Percentiles rank a stretch among this genome's conserved stretches.
These are phyloP conservation scores for Ophioninae sp. DNA, from an alignment of 2,888 invertebrate genomes.

Conservation along the genomic window DNA sequence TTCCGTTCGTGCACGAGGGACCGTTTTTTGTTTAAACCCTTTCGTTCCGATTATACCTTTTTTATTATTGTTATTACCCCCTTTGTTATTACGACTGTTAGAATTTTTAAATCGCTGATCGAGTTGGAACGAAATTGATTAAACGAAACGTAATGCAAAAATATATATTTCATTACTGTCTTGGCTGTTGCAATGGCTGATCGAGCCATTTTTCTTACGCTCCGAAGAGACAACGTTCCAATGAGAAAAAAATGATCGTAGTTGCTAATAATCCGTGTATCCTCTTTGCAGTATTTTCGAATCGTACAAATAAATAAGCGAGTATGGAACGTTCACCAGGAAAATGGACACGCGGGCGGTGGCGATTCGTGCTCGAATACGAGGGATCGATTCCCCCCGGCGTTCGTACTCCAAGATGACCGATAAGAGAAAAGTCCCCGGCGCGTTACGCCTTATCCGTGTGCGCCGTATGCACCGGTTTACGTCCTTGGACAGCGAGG, in stretches of 20 bases:
- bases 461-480: conserved; percentile 6
- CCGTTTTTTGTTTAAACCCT: not conserved
- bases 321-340: no score
- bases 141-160: no score
- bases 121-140: no score
- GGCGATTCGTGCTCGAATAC: not conserved
- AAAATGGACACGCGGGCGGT: not conserved
- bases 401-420: conserved; percentile 18
- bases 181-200: no score
- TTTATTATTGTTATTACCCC: not conserved
- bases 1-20: not conserved
- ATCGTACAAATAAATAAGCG: no score
- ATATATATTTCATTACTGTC: no score
- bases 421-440: conserved; percentile 18
- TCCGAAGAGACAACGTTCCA: no score
- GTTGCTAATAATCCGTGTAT: no score
- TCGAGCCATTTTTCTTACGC: no score
- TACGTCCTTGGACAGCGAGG: conserved; percentile 1
- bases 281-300: no score
- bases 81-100: not conserved
- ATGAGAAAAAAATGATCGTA: no score
- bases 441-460: conserved; percentile 24
- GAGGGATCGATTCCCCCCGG: conserved; percentile 20
- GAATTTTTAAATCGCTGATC: no score
- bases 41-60: not conserved